These are phyloP conservation scores for Platynereis dumerilii DNA, from an alignment of 2,888 invertebrate genomes.

Conservation along the genomic window DNA sequence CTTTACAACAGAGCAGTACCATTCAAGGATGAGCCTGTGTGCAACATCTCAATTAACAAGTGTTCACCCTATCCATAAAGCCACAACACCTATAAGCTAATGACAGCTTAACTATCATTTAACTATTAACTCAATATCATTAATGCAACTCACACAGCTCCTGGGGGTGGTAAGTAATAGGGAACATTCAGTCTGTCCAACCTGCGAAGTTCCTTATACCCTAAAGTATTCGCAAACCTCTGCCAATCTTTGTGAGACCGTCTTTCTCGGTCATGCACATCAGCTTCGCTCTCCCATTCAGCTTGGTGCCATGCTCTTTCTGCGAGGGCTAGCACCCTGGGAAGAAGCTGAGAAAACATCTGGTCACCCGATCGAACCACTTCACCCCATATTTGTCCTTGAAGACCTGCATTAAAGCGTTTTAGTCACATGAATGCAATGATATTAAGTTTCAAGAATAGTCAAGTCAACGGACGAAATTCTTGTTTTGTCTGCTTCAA, in stretches of 20 bases:
- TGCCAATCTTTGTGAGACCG: conserved; percentile 44
- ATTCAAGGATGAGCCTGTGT: too few species aligned
- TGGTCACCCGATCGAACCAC: conserved; percentile 15
- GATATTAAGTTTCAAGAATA: not conserved
- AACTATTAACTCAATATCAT: too few species aligned
- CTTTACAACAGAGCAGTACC: too few species aligned
- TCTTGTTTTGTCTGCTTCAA: too few species aligned
- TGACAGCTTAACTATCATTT: too few species aligned
- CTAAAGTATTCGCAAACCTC: conserved; percentile 48
- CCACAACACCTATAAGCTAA: too few species aligned
- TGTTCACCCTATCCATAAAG: too few species aligned
- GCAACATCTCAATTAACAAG: too few species aligned
- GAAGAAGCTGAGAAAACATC: not conserved
- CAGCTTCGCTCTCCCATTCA: conserved; percentile 37
- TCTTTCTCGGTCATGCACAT: conserved; percentile 29
- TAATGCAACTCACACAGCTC: conserved; percentile 47
- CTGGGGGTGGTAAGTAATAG: conserved; percentile 53
- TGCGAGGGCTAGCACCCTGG: conserved; percentile 37
- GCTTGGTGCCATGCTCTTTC: conserved; percentile 55
- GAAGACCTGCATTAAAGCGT: conserved; percentile 43
- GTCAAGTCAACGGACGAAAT: too few species aligned
- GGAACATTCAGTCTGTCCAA: conserved; percentile 44
- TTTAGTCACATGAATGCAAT: not conserved
- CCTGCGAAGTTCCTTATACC: conserved; percentile 45
- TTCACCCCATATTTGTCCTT: conserved; percentile 53